phyloP scores from a whole-genome alignment of 2,113 vertebrate species.

The Caranx melampygus region DNA sequence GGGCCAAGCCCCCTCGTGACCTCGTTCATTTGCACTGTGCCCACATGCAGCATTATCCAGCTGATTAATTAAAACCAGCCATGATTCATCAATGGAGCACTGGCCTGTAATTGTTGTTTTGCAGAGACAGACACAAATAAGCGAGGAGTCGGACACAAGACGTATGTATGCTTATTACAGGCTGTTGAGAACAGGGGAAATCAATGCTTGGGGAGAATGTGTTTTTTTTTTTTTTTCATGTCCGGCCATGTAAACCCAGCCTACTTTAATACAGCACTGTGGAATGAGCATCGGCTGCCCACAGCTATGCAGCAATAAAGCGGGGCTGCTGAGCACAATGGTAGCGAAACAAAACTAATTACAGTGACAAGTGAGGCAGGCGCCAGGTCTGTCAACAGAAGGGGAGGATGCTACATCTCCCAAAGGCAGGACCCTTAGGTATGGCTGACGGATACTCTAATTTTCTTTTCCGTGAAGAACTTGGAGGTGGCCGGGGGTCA shows the following conservation, averaged over 20 bases:
- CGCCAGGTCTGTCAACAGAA: slow-evolving; percentile 64
- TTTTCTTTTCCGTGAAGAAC: slow-evolving; percentile 64
- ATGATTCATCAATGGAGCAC: slow-evolving; percentile 59
- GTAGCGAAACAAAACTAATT: slow-evolving; percentile 77
- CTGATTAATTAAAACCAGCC: slow-evolving; percentile 67
- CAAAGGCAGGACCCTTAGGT: slow-evolving; percentile 70
- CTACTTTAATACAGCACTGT: slow-evolving; percentile 43
- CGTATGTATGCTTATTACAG: slow-evolving; percentile 59
- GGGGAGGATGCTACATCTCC: slow-evolving; percentile 63
- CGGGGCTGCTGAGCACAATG: slow-evolving; percentile 63
- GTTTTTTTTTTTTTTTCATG: slow-evolving; percentile 32
- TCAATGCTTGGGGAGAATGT: slow-evolving; percentile 49
- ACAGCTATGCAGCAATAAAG: slow-evolving; percentile 55
- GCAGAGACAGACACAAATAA: slow-evolving; percentile 20
- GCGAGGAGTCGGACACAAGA: slow-evolving; percentile 29
- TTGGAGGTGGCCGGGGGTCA: slow-evolving; percentile 34
- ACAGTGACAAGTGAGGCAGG: slow-evolving; percentile 72
- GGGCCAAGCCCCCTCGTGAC: slow-evolving; percentile 27
- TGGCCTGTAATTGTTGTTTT: slow-evolving; percentile 63
- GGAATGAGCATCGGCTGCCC: slow-evolving; percentile 38
- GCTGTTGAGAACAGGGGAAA: slow-evolving; percentile 56
- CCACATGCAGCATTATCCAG: slow-evolving; percentile 44
- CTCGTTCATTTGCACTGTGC: slow-evolving; percentile 35
- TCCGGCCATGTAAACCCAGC: slow-evolving; percentile 43
- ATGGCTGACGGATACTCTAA: slow-evolving; percentile 76